These are phyloP conservation scores for Mus minutoides DNA, from an alignment of 2,797 vertebrate species.

Conservation along the genomic window DNA sequence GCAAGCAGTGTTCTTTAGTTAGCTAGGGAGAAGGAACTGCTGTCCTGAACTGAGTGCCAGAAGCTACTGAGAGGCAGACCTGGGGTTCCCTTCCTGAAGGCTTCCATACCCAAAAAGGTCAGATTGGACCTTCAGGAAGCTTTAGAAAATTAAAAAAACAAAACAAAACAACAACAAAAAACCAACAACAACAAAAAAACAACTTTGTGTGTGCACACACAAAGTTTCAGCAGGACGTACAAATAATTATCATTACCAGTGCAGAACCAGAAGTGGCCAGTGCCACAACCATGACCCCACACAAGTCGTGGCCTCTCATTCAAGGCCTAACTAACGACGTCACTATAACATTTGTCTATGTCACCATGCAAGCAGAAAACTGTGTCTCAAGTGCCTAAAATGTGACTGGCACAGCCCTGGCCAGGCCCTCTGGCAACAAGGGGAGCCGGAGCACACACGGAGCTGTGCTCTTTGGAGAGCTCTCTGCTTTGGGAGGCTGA, in stretches of 20 bases:
- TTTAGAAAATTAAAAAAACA: background rate
- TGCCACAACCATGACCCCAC: fast-evolving
- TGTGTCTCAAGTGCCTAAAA: background rate
- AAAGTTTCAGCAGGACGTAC: background rate
- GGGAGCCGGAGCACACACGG: background rate
- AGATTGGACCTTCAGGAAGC: background rate
- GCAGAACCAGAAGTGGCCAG: background rate
- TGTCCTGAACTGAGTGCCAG: background rate
- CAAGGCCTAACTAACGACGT: fast-evolving
- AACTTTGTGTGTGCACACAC: background rate
- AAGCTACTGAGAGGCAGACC: background rate
- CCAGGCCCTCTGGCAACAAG: background rate
- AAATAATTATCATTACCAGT: background rate
- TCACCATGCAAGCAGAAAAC: background rate
- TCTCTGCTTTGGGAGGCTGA: background rate
- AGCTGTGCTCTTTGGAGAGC: background rate
- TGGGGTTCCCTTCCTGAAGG: background rate
- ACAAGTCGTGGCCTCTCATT: background rate
- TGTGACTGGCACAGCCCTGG: background rate
- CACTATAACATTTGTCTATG: background rate
- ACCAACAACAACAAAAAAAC: background rate
- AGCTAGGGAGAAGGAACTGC: background rate
- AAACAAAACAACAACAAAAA: background rate
- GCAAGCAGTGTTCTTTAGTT: background rate
- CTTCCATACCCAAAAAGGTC: background rate